Evolutionary conservation across 2,888 invertebrate genomes (phyloP).

Genomic region (Eupithecia centaureata): DNA sequence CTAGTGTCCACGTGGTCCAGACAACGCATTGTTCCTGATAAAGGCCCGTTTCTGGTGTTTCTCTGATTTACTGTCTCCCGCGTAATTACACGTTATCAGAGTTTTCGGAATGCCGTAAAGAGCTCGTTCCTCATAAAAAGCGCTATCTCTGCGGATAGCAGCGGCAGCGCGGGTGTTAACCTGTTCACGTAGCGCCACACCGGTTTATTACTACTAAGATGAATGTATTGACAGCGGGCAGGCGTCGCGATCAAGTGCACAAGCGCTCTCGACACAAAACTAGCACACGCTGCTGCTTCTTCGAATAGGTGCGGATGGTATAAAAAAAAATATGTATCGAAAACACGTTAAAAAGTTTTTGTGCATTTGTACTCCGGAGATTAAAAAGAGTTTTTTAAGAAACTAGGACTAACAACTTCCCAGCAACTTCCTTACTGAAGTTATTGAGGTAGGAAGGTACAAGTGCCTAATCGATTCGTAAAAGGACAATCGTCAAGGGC

Average conservation of each 20-base stretch:
- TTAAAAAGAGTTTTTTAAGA: too few relatives aligned
- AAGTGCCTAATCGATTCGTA: not conserved
- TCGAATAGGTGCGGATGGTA: not conserved
- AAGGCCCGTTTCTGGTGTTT: slow-evolving; percentile 15
- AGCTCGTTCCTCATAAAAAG: slow-evolving; percentile 36
- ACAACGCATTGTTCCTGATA: slow-evolving; percentile 3
- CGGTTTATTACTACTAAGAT: slow-evolving; percentile 10
- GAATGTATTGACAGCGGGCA: not conserved
- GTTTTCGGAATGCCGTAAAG: slow-evolving; percentile 38
- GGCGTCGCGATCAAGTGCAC: not conserved
- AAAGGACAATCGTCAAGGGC: not conserved
- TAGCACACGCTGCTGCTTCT: not conserved
- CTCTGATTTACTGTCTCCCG: slow-evolving; percentile 20
- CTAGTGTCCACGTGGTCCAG: not conserved
- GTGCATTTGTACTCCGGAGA: too few relatives aligned
- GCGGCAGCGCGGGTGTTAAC: slow-evolving; percentile 7
- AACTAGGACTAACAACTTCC: too few relatives aligned
- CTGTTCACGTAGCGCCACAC: slow-evolving; percentile 18
- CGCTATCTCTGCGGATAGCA: slow-evolving; percentile 28
- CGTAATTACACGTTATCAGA: slow-evolving; percentile 34
- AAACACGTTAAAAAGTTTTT: too few relatives aligned
- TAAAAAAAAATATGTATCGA: too few relatives aligned
- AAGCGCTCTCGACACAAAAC: too few relatives aligned
- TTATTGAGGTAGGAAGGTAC: not conserved
- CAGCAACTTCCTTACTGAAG: too few relatives aligned